phyloP scores from a whole-genome alignment of 2,113 vertebrate species.

The Amia ocellicauda region DNA sequence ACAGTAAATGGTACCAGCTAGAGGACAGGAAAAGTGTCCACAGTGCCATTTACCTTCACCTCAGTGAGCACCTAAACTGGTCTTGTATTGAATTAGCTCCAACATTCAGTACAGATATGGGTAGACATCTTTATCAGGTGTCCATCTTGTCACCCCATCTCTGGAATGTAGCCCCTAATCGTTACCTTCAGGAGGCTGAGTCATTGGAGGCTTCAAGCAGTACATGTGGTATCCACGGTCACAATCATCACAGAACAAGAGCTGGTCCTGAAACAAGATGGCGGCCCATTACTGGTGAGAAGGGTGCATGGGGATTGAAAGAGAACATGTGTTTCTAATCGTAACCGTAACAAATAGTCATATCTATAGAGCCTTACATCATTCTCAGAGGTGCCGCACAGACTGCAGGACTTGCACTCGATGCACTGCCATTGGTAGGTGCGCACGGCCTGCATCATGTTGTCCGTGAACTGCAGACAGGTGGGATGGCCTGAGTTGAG shows the following conservation, averaged over 20 bases:
- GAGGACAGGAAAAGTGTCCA: too few species aligned
- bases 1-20: too few species aligned
- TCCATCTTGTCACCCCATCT: not conserved
- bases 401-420: slow-evolving; percentile 81
- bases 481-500: slow-evolving; percentile 72
- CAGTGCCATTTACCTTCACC: too few species aligned
- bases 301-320: too few species aligned
- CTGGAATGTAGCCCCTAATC: not conserved
- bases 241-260: slow-evolving; percentile 79
- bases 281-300: too few species aligned
- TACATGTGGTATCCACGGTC: slow-evolving; percentile 83
- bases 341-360: too few species aligned
- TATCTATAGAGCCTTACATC: slow-evolving; percentile 59
- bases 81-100: too few species aligned
- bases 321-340: too few species aligned
- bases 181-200: slow-evolving; percentile 78
- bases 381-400: slow-evolving; percentile 78
- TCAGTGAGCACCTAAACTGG: too few species aligned
- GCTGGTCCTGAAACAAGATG: slow-evolving; percentile 67
- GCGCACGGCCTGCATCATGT: slow-evolving; percentile 79
- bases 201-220: slow-evolving; percentile 75
- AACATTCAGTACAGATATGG: not conserved
- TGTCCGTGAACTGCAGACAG: slow-evolving; percentile 78
- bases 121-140: not conserved
- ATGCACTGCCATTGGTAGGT: slow-evolving; percentile 83